A percentile compares a stretch with the other conserved stretches of the same genome.
Evolutionary conservation across 1,140 invertebrate species (phyloP).

Genomic region (Globodera rostochiensis): DNA sequence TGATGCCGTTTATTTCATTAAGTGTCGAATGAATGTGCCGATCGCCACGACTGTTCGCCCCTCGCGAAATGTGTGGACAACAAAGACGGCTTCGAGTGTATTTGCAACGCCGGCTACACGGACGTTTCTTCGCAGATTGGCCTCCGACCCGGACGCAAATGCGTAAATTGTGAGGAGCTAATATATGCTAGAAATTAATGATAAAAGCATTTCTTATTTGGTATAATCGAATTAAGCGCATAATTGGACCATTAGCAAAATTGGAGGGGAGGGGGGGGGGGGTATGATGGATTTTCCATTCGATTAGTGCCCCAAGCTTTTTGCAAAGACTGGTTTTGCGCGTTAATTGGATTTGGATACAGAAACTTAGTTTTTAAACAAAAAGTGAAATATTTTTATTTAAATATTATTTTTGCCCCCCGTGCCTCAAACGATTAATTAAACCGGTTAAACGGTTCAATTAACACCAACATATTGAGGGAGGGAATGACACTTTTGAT

Average conservation of each 20-base stretch:
- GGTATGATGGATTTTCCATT: background rate
- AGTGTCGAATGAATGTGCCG: constrained; percentile 65
- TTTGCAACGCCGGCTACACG: constrained; percentile 65
- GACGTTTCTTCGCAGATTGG: constrained; percentile 62
- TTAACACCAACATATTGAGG: no score
- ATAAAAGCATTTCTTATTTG: constrained; percentile 6
- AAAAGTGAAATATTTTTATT: no score
- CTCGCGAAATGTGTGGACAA: constrained; percentile 66
- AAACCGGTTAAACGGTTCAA: no score
- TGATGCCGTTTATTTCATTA: background rate
- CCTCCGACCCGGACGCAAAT: constrained; percentile 61
- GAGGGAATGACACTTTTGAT: no score
- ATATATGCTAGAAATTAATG: background rate
- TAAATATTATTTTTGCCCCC: no score
- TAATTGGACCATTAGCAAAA: constrained; percentile 7
- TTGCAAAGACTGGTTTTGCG: background rate
- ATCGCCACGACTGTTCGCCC: constrained; percentile 60
- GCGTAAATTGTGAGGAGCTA: constrained; percentile 51
- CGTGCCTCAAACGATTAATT: no score
- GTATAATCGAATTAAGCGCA: background rate
- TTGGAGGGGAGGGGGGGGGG: no score
- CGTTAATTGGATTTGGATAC: background rate
- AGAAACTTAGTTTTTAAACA: no score
- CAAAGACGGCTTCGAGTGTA: constrained; percentile 64
- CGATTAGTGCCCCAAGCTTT: background rate